These are phyloP conservation scores for Mus musculus DNA, from an alignment of 2,113 vertebrate species.

Conservation along the genomic window GRCm39 chr4:77818501-77819000, in stretches of 20 bases:
- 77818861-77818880: background rate
- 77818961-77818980: background rate
- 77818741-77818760: background rate
- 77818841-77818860: background rate
- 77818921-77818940: background rate
- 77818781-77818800: background rate
- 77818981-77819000: background rate
- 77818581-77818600: background rate
- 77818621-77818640: background rate
- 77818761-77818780: slow-evolving; percentile 20
- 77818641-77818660: background rate
- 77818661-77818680: slow-evolving; percentile 45
- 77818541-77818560: slow-evolving; percentile 28
- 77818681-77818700: background rate
- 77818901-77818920: background rate
- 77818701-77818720: slow-evolving; percentile 33
- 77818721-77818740: slow-evolving; percentile 36
- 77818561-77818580: background rate
- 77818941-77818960: too few relatives aligned
- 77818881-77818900: background rate
- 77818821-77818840: background rate
- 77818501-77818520: slow-evolving; percentile 85
- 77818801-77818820: slow-evolving; percentile 1
- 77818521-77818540: slow-evolving; percentile 77
- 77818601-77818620: background rate